These are phyloP conservation scores for Gavialis gangeticus DNA, from an alignment of 2,113 vertebrate genomes.

Conservation along the genomic window DNA sequence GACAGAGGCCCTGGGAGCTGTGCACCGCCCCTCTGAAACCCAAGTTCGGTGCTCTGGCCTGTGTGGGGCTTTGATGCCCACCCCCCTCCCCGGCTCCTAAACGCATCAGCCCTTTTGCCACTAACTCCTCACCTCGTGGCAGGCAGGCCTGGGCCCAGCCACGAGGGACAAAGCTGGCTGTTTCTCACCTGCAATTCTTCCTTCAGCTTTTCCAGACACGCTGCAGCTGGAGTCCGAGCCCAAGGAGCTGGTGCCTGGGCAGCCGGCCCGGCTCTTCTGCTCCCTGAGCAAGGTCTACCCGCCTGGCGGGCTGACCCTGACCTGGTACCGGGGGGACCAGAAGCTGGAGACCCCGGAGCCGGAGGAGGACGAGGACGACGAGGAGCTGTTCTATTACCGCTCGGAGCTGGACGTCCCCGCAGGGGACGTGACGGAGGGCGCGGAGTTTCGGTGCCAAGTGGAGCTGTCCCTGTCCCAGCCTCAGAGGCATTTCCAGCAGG, in stretches of 20 bases:
- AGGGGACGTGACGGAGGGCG: neutral
- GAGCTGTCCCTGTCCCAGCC: neutral
- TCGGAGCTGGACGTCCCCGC: neutral
- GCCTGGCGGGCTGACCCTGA: fast-evolving
- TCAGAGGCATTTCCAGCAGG: neutral
- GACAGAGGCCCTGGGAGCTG: neutral
- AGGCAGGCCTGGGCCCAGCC: neutral
- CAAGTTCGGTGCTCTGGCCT: neutral
- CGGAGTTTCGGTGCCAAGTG: slow-evolving; percentile 62
- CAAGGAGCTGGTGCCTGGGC: fast-evolving
- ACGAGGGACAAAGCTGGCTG: neutral
- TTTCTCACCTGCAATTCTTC: fast-evolving
- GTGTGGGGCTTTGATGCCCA: neutral
- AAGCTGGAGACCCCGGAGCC: neutral
- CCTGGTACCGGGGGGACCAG: slow-evolving; percentile 54
- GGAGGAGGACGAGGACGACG: fast-evolving
- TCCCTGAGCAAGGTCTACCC: slow-evolving; percentile 8
- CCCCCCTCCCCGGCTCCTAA: too few species aligned
- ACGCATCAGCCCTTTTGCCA: too few species aligned
- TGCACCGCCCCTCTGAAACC: neutral
- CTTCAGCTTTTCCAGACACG: slow-evolving; percentile 74
- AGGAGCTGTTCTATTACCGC: neutral
- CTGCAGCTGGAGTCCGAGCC: slow-evolving; percentile 57
- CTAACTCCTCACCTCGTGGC: too few species aligned
- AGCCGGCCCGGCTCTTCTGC: slow-evolving; percentile 42